phyloP scores from a whole-genome alignment of 2,888 invertebrate genomes.

The Diadegma fenestrale region DNA sequence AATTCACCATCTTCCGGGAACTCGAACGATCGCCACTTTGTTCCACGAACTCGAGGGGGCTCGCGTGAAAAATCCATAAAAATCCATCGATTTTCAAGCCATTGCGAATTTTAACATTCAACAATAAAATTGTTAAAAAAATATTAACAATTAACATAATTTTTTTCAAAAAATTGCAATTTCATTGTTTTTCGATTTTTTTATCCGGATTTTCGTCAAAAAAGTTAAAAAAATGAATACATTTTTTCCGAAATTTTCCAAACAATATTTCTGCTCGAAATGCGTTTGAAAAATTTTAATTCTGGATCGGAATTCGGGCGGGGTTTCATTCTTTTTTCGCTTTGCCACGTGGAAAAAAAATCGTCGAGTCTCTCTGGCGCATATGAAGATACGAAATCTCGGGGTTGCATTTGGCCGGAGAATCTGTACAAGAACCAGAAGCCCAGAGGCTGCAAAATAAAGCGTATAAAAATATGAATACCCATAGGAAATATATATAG shows the following conservation, averaged over 20 bases:
- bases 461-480: conserved; percentile 26
- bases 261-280: neutral
- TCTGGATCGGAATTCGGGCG: neutral
- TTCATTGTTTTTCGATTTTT: too few relatives aligned
- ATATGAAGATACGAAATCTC: conserved; percentile 65
- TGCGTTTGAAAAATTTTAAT: neutral
- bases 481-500: neutral
- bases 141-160: neutral
- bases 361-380: conserved; percentile 14
- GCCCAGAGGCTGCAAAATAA: conserved; percentile 47
- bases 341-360: conserved; percentile 25
- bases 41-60: neutral
- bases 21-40: neutral
- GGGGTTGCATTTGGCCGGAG: conserved; percentile 43
- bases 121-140: neutral
- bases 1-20: neutral
- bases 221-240: too few relatives aligned
- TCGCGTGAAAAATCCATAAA: neutral
- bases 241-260: neutral
- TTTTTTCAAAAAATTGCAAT: too few relatives aligned
- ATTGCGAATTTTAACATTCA: neutral
- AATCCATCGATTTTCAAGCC: neutral
- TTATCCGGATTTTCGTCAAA: too few relatives aligned
- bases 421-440: conserved; percentile 44
- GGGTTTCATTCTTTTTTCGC: conserved; percentile 3